Evolutionary conservation across 2,113 vertebrate species (phyloP), one percentile per base, ranked within the genome.

Genomic region (Hystrix cristata): DNA sequence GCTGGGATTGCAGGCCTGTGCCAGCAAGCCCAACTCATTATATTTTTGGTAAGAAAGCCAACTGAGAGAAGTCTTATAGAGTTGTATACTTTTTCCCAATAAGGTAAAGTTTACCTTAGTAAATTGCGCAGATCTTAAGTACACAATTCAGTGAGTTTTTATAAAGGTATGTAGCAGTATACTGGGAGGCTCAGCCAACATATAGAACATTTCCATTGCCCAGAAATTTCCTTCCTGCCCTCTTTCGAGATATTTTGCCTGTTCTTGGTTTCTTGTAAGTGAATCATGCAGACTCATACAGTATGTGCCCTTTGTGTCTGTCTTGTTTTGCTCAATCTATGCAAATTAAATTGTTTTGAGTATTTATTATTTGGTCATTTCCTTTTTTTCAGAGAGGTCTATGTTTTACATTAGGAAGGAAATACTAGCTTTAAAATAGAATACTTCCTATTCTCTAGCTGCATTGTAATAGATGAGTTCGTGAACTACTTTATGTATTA

Each of bases 1-100:
- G 25, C 51, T 79, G 29, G 48, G 15, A 29, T 16, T 51, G 15
- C 15, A 34, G 46, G 15, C 48, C 46, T 78, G 48, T 1, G 3
- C 29, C 76, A 79, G 29, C 46, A 51, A 78, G 7, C 25, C 74
- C 9, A 19, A 29, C n/a, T 84, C 2, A 0, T 29, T 57, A n/a
- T 48, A 83, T 91, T 23, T 93, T 84, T 88, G 31, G 31, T 92
- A 82, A 94, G 60, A 95, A 93, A 89, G 74, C 57, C 86, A 87
- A 34, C 43, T 90, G 21, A 67, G n/a, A 67, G 64, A 74, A 86
- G 7, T 18, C 64, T 88, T 78, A 34, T 87, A 21, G 34, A 94
- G 7, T 82, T 16, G 3, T 59, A 15, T 71, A 48, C 51, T 59
- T 84, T 82, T 74, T 57, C 67, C n/a, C 2, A 64, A 65, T 81